These are phyloP conservation scores for Poeciliopsis paucimaculata DNA, from an alignment of 2,797 vertebrate species.

Conservation along the genomic window DNA sequence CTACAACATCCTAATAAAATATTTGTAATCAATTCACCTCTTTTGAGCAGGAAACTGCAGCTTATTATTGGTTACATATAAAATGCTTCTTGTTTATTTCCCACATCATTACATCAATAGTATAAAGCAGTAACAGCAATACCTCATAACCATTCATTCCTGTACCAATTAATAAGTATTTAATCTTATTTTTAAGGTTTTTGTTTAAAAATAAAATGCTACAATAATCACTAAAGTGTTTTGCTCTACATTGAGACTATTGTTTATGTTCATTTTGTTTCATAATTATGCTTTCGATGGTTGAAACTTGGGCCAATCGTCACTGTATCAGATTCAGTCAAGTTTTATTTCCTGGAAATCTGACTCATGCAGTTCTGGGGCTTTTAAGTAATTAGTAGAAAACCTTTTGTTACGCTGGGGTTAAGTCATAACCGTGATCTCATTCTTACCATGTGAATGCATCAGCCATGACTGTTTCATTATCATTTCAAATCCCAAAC, in stretches of 20 bases:
- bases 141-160: not conserved
- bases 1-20: too few species aligned
- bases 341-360: conserved; percentile 26
- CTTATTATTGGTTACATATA: not conserved
- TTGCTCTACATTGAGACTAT: not conserved
- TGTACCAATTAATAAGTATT: not conserved
- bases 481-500: not conserved
- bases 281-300: not conserved
- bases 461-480: not conserved
- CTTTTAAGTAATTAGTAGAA: conserved; percentile 5
- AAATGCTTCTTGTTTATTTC: not conserved
- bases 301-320: not conserved
- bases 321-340: not conserved
- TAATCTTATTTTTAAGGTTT: not conserved
- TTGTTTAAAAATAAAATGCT: not conserved
- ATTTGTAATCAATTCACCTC: too few species aligned
- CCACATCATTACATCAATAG: not conserved
- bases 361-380: conserved; percentile 13
- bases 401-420: not conserved
- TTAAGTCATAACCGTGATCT: conserved; percentile 21
- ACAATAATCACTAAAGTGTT: not conserved
- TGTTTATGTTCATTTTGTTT: not conserved
- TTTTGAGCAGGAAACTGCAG: not conserved
- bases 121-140: not conserved
- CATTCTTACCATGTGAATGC: not conserved